Percentiles rank a stretch among this genome's conserved stretches.
phyloP scores from a whole-genome alignment of 2,888 invertebrate genomes.

The Petrolisthes cinctipes region DNA sequence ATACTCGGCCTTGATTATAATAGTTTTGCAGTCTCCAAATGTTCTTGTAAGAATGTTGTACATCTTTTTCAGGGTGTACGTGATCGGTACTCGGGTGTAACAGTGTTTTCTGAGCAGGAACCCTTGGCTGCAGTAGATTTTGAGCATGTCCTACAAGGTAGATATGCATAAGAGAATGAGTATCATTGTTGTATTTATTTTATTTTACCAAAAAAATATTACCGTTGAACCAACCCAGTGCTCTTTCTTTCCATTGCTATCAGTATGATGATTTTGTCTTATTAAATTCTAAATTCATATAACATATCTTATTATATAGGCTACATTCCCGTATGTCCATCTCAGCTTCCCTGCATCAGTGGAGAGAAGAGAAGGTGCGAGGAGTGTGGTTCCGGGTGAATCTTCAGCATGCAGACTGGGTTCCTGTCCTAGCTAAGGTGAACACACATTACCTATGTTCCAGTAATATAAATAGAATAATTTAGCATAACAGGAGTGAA shows the following conservation, averaged over 20 bases:
- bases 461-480: too few relatives aligned
- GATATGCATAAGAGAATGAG: background rate
- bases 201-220: background rate
- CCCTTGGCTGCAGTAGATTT: constrained; percentile 11
- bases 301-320: background rate
- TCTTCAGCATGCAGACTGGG: constrained; percentile 79
- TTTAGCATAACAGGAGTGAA: too few relatives aligned
- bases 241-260: background rate
- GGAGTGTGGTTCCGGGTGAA: constrained; percentile 87
- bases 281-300: background rate
- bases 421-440: constrained; percentile 81
- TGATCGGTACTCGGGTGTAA: constrained; percentile 44
- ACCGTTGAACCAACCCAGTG: background rate
- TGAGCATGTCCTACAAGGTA: constrained; percentile 34
- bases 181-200: too few relatives aligned
- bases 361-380: constrained; percentile 77
- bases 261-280: background rate
- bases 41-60: background rate
- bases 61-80: constrained; percentile 22
- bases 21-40: background rate
- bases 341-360: constrained; percentile 79
- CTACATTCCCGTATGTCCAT: background rate
- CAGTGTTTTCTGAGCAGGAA: constrained; percentile 38
- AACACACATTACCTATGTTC: too few relatives aligned
- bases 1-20: too few relatives aligned